These are phyloP conservation scores for Orthochromis indermauri DNA, from an alignment of 2,113 vertebrate genomes.

Conservation along the genomic window DNA sequence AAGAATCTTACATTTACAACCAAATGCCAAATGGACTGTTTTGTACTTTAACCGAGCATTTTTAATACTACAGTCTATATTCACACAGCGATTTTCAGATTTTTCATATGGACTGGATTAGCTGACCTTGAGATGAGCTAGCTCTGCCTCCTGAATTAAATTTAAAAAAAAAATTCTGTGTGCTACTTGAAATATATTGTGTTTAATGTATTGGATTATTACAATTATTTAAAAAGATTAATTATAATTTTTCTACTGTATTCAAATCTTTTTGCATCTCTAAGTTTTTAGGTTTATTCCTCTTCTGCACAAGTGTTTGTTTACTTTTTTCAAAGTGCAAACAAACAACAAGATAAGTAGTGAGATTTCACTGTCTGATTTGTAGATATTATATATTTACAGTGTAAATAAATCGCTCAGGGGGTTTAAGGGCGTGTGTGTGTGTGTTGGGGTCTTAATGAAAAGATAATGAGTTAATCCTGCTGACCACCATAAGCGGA, in stretches of 20 bases:
- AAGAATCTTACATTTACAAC: not conserved
- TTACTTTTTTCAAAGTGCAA: not conserved
- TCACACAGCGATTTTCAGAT: not conserved
- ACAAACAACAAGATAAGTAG: not conserved
- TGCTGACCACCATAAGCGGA: not conserved
- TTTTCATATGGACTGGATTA: not conserved
- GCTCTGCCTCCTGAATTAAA: not conserved
- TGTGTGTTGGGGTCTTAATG: not conserved
- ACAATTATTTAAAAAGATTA: not conserved
- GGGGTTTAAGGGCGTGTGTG: not conserved
- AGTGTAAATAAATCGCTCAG: not conserved
- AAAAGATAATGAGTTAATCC: not conserved
- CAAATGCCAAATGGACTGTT: not conserved
- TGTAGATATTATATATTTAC: not conserved
- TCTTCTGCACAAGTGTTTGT: not conserved
- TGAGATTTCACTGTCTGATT: not conserved
- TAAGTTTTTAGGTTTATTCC: not conserved
- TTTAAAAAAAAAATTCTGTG: not conserved
- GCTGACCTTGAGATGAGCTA: not conserved
- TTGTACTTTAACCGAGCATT: not conserved
- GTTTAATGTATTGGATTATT: not conserved
- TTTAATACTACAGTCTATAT: not conserved
- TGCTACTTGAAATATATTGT: not conserved
- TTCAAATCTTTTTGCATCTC: not conserved
- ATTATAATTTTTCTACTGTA: not conserved